Conservation (phyloP, 2,797 vertebrate genomes). For the Ceryle rudis region DNA sequence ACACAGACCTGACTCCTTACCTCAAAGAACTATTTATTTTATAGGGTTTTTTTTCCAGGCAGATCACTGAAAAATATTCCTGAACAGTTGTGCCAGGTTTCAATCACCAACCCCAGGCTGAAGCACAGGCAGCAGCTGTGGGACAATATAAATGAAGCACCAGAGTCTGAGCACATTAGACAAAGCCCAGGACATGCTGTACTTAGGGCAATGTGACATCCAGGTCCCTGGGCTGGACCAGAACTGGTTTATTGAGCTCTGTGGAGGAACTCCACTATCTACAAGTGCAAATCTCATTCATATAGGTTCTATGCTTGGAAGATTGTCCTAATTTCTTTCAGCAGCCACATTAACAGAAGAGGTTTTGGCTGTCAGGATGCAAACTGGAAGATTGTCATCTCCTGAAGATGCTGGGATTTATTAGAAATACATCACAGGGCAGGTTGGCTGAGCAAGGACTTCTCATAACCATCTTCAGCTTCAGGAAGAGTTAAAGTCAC, state of each 20-base stretch:
- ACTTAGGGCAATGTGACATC: fast-evolving
- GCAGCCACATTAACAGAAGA: neutral
- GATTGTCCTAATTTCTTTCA: neutral
- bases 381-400: neutral
- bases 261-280: neutral
- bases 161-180: neutral
- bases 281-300: neutral
- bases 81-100: neutral
- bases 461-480: neutral
- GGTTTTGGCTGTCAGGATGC: neutral
- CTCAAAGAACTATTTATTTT: constrained; percentile 19
- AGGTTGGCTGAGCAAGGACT: neutral
- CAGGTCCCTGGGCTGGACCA: neutral
- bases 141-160: neutral
- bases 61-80: neutral
- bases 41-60: neutral
- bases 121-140: neutral
- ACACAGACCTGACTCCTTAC: neutral
- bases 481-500: neutral
- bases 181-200: neutral
- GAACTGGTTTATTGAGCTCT: neutral
- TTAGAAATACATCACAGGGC: neutral
- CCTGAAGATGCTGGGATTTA: neutral
- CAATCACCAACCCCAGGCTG: neutral
- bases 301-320: neutral